Percentiles rank a stretch among this genome's conserved stretches.
Evolutionary conservation across 2,797 vertebrate species (phyloP).

Genomic region (Rhabdomys pumilio): DNA sequence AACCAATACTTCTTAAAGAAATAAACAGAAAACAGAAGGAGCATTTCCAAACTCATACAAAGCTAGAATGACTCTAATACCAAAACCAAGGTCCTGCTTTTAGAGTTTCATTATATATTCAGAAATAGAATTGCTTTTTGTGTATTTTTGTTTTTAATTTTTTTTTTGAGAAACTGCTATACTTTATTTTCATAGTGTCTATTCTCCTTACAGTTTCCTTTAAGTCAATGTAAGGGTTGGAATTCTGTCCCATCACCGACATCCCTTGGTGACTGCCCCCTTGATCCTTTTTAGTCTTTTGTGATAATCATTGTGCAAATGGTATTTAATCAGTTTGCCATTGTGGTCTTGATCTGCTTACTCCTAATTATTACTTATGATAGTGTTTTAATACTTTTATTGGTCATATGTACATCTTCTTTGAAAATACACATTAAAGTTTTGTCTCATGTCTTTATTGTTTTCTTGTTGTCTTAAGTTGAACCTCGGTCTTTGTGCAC

Average conservation of each 20-base stretch:
- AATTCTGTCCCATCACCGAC: background rate
- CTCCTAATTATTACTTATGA: background rate
- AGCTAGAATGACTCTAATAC: background rate
- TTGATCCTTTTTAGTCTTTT: background rate
- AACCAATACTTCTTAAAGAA: background rate
- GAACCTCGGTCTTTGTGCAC: background rate
- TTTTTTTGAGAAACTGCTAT: background rate
- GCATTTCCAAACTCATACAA: background rate
- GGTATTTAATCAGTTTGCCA: background rate
- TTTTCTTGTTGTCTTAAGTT: background rate
- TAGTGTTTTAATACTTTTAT: background rate
- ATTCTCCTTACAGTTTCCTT: background rate
- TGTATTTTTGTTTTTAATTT: background rate
- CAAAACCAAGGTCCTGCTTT: background rate
- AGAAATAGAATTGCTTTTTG: background rate
- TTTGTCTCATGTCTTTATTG: background rate
- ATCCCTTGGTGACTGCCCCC: background rate
- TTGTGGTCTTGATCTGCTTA: background rate
- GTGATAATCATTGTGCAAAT: background rate
- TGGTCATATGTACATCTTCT: background rate
- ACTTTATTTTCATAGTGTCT: background rate
- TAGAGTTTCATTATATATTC: background rate
- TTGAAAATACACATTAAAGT: background rate
- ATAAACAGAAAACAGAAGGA: background rate
- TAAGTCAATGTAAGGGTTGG: background rate